Conservation (phyloP, 2,888 invertebrate genomes). For the Platycheirus rosarum region DNA sequence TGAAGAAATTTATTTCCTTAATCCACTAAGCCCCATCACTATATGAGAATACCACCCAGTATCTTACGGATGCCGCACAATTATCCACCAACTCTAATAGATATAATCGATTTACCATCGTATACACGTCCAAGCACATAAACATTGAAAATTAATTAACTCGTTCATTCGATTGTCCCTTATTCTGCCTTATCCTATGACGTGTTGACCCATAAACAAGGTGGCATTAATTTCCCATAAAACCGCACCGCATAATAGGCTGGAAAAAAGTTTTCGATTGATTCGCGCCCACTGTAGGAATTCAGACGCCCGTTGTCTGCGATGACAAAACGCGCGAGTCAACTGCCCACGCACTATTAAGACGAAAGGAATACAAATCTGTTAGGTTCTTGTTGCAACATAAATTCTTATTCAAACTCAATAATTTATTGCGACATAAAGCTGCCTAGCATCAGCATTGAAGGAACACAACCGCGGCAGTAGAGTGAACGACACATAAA, state of each 20-base stretch:
- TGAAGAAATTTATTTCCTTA: background rate
- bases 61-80: constrained; percentile 32
- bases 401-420: constrained; percentile 32
- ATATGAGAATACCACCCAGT: constrained; percentile 7
- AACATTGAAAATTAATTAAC: constrained; percentile 66
- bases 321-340: constrained; percentile 1
- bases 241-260: constrained; percentile 55
- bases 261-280: constrained; percentile 53
- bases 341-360: constrained; percentile 50
- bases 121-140: constrained; percentile 33
- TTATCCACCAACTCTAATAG: constrained; percentile 50
- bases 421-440: constrained; percentile 63
- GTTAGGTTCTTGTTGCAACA: constrained; percentile 20
- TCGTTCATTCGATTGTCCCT: constrained; percentile 32
- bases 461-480: constrained; percentile 14
- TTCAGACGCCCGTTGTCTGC: constrained; percentile 7
- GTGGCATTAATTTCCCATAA: constrained; percentile 71
- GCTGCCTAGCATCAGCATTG: constrained; percentile 12
- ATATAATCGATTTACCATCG: constrained; percentile 52
- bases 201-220: constrained; percentile 32
- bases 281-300: constrained; percentile 63
- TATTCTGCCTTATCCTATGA: background rate
- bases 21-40: background rate
- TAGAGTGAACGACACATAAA: constrained; percentile 22
- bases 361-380: background rate